Percentiles rank a stretch among this genome's conserved stretches.
These are phyloP conservation scores for Panurus biarmicus DNA, from an alignment of 2,113 vertebrate species.

Conservation along the genomic window DNA sequence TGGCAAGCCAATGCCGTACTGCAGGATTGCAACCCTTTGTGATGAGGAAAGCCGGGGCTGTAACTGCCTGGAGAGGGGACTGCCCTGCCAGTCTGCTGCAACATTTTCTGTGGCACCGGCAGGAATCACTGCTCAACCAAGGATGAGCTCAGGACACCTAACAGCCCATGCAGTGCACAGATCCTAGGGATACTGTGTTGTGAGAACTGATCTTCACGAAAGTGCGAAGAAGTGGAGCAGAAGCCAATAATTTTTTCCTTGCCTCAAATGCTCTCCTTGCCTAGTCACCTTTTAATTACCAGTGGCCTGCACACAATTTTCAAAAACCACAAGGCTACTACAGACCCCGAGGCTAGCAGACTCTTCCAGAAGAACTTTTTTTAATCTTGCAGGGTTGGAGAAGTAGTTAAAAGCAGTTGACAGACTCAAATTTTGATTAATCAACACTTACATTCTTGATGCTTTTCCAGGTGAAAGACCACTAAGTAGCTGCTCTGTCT, in stretches of 20 bases:
- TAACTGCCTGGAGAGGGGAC: too few species aligned
- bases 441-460: neutral
- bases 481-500: neutral
- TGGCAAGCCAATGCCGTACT: fast-evolving
- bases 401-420: neutral
- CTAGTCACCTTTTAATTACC: neutral
- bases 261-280: neutral
- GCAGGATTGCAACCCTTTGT: neutral
- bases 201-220: neutral
- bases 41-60: neutral
- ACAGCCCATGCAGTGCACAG: neutral
- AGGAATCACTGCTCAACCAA: neutral
- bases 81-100: neutral
- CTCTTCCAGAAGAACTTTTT: neutral
- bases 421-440: neutral
- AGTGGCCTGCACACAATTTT: neutral
- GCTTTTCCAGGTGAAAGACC: constrained; percentile 4
- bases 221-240: neutral
- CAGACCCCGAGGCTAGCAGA: neutral
- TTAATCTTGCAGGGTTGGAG: neutral
- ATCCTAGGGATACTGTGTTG: neutral
- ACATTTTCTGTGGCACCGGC: neutral
- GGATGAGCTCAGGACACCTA: neutral
- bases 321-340: fast-evolving
- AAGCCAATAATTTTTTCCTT: neutral